Base-by-base conservation (phyloP, 2,797 vertebrate species). In the Rhadinocentrus ornatus region DNA sequence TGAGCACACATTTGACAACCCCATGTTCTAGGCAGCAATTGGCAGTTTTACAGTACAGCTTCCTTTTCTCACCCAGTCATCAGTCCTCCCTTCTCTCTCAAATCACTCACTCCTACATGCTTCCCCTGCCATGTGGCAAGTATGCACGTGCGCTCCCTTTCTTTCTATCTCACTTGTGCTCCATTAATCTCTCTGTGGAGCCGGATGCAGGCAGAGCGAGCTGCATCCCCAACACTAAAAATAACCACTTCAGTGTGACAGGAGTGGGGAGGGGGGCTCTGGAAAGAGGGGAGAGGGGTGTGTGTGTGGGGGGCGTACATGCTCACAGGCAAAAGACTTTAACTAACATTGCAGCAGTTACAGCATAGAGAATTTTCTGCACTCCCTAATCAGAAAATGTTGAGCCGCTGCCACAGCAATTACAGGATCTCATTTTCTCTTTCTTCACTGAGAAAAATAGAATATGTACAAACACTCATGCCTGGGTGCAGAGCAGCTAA, bases 201-300 rank as follows among this genome's bases (percentile, higher is more conserved):
- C 84, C 79, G 81, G 86, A 91, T 88, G 82, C 74, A 50, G 86
- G 88, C 89, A 87, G 83, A 90, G 87, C 31, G 82, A 81, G 88
- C 90, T 90, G 86, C 91, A 93, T 91, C 91, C 91, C 91, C 88
- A 90, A 86, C 80, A 82, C 94, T 95, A 95, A 94, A 95, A 95
- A 95, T 94, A 95, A 90, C 92, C 85, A 77, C 85, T 90, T 91
- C 84, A 87, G 91, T 88, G 88, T 93, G 90, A 93, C 90, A 88
- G 85, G 70, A 75, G 66, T 62, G 76, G 75, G 60, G 80, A 77
- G 75, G 75, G 15, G 39, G 67, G 83, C 70, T 77, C 71, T 24
- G 57, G 81, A 78, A 81, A 71, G 81, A 73, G 68, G 80, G 73
- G 66, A 52, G 74, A 65, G 44, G 62, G 53, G 57, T 50, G 62